Percentiles rank a stretch among this genome's conserved stretches.
Evolutionary conservation across 1,140 invertebrate genomes (phyloP).

Genomic region (Dendrolimus kikuchii): DNA sequence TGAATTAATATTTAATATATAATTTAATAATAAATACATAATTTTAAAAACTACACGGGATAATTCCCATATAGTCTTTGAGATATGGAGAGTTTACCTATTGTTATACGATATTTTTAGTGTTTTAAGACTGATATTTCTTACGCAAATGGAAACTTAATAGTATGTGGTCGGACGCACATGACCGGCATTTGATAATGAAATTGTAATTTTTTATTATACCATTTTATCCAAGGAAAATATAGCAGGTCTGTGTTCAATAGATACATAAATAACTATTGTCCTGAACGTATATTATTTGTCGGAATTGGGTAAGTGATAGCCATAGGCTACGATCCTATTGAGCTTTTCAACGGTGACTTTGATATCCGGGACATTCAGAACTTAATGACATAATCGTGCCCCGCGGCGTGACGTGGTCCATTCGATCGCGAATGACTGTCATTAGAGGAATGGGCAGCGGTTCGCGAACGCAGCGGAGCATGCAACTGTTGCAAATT

Average conservation of each 20-base stretch:
- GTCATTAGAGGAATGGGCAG: constrained; percentile 22
- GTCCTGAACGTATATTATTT: neutral
- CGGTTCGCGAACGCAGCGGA: constrained; percentile 17
- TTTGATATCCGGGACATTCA: constrained; percentile 37
- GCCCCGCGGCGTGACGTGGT: constrained; percentile 30
- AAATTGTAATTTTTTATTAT: too few species aligned
- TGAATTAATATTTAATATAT: too few species aligned
- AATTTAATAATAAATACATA: too few species aligned
- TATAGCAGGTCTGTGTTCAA: neutral
- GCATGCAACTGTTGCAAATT: constrained; percentile 30
- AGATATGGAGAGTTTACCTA: too few species aligned
- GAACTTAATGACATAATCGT: constrained; percentile 52
- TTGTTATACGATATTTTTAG: too few species aligned
- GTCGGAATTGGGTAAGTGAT: constrained; percentile 8
- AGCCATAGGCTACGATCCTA: constrained; percentile 31
- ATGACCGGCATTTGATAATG: too few species aligned
- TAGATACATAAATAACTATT: neutral
- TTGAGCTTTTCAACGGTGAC: constrained; percentile 36
- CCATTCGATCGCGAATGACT: constrained; percentile 39
- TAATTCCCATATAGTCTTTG: too few species aligned
- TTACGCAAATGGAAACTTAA: too few species aligned
- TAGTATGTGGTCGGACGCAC: too few species aligned
- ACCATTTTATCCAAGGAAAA: too few species aligned
- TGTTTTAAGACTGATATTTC: too few species aligned
- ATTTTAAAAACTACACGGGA: too few species aligned